These are phyloP conservation scores for Corvus cornix DNA, from an alignment of 2,113 vertebrate genomes.

Conservation along the genomic window DNA sequence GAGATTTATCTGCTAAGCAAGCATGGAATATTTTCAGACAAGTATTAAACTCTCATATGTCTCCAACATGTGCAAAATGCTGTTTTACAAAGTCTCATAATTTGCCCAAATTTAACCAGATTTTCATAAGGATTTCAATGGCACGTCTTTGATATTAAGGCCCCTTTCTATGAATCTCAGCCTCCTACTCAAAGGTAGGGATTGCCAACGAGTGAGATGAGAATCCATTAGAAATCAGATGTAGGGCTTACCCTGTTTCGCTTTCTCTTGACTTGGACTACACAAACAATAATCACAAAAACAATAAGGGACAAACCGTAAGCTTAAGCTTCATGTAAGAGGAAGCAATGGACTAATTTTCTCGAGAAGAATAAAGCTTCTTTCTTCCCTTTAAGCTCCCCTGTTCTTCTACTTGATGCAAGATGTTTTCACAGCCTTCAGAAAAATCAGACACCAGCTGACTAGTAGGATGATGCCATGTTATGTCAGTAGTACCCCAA, in stretches of 20 bases:
- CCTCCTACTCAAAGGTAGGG: background rate
- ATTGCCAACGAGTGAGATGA: background rate
- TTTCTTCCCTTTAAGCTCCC: background rate
- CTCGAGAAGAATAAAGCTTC: conserved; percentile 2
- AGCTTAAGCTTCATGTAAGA: background rate
- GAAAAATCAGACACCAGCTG: conserved; percentile 39
- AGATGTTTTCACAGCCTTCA: conserved; percentile 45
- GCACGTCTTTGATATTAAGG: background rate
- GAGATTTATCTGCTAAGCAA: background rate
- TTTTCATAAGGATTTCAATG: background rate
- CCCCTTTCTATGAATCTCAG: background rate
- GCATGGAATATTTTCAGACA: background rate
- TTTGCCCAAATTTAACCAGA: background rate
- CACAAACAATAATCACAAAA: background rate
- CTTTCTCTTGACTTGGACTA: background rate
- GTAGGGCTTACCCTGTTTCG: background rate
- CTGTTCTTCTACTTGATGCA: background rate
- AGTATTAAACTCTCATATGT: background rate
- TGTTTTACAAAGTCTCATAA: background rate
- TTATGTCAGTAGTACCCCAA: conserved; percentile 29
- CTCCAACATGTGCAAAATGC: background rate
- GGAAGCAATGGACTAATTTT: background rate
- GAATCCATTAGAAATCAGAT: background rate
- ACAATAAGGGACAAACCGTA: background rate
- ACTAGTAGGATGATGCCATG: conserved; percentile 28